A percentile compares a stretch with the other conserved stretches of the same genome.
These are phyloP conservation scores for Protobothrops flavoviridis DNA, from an alignment of 2,113 vertebrate genomes.

Conservation along the genomic window DNA sequence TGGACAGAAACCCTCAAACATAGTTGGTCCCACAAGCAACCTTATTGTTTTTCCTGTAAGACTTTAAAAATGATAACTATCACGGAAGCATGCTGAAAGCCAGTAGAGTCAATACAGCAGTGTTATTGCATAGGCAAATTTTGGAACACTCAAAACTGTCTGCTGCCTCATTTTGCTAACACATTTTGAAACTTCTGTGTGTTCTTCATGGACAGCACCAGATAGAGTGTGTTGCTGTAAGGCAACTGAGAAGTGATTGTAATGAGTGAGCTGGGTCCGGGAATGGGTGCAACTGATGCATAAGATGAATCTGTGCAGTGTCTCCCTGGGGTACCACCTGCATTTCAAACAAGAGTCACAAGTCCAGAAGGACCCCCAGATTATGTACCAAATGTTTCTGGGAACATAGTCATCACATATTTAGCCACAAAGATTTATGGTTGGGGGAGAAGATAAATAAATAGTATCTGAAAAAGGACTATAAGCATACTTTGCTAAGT, in stretches of 20 bases:
- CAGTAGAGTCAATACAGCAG: not conserved
- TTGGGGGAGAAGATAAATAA: not conserved
- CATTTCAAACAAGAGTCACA: not conserved
- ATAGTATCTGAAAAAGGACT: not conserved
- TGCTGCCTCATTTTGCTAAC: not conserved
- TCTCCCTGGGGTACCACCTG: not conserved
- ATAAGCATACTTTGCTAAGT: not conserved
- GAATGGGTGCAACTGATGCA: not conserved
- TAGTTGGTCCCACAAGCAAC: not conserved
- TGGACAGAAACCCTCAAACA: not conserved
- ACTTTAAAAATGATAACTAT: not conserved
- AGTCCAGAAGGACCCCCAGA: not conserved
- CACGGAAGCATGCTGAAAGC: not conserved
- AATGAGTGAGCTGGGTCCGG: not conserved
- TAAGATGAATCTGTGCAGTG: not conserved
- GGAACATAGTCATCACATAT: not conserved
- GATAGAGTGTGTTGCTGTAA: not conserved
- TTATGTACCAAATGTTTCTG: not conserved
- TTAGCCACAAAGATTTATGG: not conserved
- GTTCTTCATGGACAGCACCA: not conserved
- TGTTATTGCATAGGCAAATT: not conserved
- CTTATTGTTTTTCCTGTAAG: not conserved
- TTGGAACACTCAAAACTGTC: not conserved
- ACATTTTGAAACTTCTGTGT: not conserved
- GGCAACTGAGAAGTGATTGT: not conserved